Conservation (phyloP, 1,140 invertebrate genomes). For the Zaprionus taronus region DNA sequence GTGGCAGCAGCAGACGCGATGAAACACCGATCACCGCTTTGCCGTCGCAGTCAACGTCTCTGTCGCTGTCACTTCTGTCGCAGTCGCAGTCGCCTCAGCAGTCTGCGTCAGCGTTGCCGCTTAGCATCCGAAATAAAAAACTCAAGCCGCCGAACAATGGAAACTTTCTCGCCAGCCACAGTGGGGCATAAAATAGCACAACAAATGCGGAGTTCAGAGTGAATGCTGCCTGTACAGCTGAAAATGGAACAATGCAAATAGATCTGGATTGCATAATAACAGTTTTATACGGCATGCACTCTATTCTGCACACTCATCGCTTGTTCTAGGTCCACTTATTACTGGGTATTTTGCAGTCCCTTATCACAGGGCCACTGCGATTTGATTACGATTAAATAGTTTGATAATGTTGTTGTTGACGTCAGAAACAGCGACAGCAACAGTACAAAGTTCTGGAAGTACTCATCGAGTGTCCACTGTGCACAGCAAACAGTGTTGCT, state of each 20-base stretch:
- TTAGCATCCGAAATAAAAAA: slow-evolving; percentile 19
- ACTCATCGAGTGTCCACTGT: neutral
- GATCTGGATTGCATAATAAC: neutral
- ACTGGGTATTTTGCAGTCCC: slow-evolving; percentile 1
- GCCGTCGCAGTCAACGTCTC: neutral
- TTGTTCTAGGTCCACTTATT: neutral
- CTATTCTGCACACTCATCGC: neutral
- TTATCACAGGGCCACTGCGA: neutral
- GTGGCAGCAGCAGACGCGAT: slow-evolving; percentile 14
- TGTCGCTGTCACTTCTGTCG: too few species aligned
- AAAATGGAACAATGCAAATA: neutral
- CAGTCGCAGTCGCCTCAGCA: neutral
- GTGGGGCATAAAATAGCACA: neutral
- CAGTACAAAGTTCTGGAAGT: neutral
- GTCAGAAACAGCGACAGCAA: neutral
- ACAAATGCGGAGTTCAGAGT: neutral
- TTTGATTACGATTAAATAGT: neutral
- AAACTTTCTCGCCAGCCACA: slow-evolving; percentile 14
- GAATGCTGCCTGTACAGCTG: neutral
- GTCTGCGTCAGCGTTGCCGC: slow-evolving; percentile 7
- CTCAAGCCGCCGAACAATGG: slow-evolving; percentile 5
- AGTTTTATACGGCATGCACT: neutral
- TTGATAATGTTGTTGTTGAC: neutral
- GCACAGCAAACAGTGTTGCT: neutral
- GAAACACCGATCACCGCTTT: slow-evolving; percentile 16